Percentiles rank a stretch among this genome's conserved stretches.
Evolutionary conservation across 2,888 invertebrate genomes (phyloP).

Genomic region (Pocota personata): DNA sequence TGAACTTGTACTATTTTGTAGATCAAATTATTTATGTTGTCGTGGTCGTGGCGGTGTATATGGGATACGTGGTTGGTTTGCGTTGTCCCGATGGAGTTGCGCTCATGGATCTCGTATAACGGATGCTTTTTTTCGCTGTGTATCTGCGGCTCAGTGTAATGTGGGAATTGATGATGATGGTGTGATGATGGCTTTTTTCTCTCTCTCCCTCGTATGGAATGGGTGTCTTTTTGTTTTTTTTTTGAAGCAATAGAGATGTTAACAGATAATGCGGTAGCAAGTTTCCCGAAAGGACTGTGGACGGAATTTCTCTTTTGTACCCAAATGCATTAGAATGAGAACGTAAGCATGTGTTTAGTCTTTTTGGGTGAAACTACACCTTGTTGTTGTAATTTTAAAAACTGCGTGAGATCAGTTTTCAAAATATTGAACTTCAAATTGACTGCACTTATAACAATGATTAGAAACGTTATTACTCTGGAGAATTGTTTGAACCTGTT

Average conservation of each 20-base stretch:
- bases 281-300: slow-evolving; percentile 34
- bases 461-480: too few relatives aligned
- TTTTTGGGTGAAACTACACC: too few relatives aligned
- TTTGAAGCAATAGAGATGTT: slow-evolving; percentile 47
- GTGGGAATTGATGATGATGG: slow-evolving; percentile 71
- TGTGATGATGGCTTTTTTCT: slow-evolving; percentile 61
- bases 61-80: slow-evolving; percentile 57
- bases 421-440: too few relatives aligned
- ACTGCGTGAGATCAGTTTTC: too few relatives aligned
- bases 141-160: slow-evolving; percentile 32
- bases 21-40: slow-evolving; percentile 74
- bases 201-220: neutral
- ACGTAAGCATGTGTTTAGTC: neutral
- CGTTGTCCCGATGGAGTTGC: slow-evolving; percentile 54
- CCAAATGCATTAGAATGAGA: slow-evolving; percentile 19
- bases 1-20: slow-evolving; percentile 74
- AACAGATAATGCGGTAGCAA: slow-evolving; percentile 32
- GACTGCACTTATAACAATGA: too few relatives aligned
- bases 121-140: slow-evolving; percentile 27
- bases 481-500: too few relatives aligned
- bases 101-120: slow-evolving; percentile 52
- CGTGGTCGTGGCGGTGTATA: slow-evolving; percentile 55
- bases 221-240: slow-evolving; percentile 21
- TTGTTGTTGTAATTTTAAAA: too few relatives aligned
- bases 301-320: slow-evolving; percentile 50